These are phyloP conservation scores for Phalera bucephala DNA, from an alignment of 2,888 invertebrate species.

Conservation along the genomic window DNA sequence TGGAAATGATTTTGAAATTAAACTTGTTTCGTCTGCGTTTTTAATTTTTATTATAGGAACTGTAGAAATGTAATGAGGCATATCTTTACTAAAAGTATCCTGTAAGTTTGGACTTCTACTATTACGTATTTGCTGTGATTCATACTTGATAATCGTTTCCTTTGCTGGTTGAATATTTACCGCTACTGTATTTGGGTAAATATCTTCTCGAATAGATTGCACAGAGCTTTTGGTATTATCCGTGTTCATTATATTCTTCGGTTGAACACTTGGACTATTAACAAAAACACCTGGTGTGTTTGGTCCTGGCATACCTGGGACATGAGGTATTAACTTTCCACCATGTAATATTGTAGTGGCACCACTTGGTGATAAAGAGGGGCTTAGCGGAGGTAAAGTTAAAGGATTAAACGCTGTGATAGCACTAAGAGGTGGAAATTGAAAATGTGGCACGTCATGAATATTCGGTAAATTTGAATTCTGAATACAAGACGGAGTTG, in stretches of 20 bases:
- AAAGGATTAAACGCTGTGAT: conserved; percentile 88
- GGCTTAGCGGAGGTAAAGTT: conserved; percentile 83
- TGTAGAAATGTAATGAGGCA: conserved; percentile 41
- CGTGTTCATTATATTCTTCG: conserved; percentile 42
- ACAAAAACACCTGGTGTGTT: conserved; percentile 80
- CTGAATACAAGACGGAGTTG: conserved; percentile 79
- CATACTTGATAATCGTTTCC: conserved; percentile 47
- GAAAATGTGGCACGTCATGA: conserved; percentile 81
- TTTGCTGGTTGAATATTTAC: conserved; percentile 42
- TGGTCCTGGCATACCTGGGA: conserved; percentile 94
- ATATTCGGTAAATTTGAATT: conserved; percentile 80
- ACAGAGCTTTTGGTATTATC: conserved; percentile 43
- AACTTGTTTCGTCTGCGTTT: conserved; percentile 61
- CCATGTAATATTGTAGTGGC: conserved; percentile 85
- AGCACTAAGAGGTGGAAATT: conserved; percentile 86
- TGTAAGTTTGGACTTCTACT: conserved; percentile 52
- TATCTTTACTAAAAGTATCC: conserved; percentile 44
- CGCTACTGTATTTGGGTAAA: conserved; percentile 35
- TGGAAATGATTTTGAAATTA: conserved; percentile 42
- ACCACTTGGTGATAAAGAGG: conserved; percentile 77
- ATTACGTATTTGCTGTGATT: conserved; percentile 45
- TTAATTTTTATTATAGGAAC: conserved; percentile 70
- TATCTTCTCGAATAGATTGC: conserved; percentile 44
- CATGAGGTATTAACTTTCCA: conserved; percentile 91
- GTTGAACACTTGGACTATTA: conserved; percentile 41